Conservation (phyloP, 2,113 vertebrate species). For the Narcine bancroftii region DNA sequence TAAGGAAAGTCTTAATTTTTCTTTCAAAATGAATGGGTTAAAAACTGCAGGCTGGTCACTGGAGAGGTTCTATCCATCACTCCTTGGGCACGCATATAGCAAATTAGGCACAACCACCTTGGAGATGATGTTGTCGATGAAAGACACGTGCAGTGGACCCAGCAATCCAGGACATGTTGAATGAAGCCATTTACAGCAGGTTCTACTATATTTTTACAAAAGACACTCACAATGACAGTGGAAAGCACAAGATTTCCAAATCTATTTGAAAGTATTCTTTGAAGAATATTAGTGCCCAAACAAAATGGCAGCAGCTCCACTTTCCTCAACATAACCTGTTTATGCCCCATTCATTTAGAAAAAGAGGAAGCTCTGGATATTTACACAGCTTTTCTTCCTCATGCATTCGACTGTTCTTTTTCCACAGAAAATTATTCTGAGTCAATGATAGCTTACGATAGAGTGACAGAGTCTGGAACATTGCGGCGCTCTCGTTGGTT, state of each 20-base stretch:
- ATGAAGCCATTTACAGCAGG: not conserved
- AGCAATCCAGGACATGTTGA: not conserved
- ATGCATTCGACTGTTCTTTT: no score
- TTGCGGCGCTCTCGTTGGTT: constrained; percentile 87
- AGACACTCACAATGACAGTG: not conserved
- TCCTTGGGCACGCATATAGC: not conserved
- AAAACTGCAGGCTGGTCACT: not conserved
- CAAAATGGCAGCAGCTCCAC: not conserved
- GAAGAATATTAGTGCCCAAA: not conserved
- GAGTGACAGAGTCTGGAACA: constrained; percentile 66
- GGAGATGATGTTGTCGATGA: not conserved
- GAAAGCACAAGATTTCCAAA: not conserved
- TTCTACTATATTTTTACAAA: not conserved
- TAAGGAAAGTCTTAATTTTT: not conserved
- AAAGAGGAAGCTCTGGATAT: not conserved
- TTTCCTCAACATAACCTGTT: not conserved
- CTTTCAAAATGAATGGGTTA: not conserved
- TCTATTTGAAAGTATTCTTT: not conserved
- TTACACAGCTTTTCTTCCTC: not conserved
- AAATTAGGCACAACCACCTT: not conserved
- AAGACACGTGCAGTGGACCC: not conserved
- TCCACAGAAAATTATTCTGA: no score
- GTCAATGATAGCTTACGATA: constrained; percentile 77
- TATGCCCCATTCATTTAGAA: no score
- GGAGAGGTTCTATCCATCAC: not conserved